These are phyloP conservation scores for Paracentrotus lividus DNA, from an alignment of 53 echinoderm and acorn worm species.

Conservation along the genomic window DNA sequence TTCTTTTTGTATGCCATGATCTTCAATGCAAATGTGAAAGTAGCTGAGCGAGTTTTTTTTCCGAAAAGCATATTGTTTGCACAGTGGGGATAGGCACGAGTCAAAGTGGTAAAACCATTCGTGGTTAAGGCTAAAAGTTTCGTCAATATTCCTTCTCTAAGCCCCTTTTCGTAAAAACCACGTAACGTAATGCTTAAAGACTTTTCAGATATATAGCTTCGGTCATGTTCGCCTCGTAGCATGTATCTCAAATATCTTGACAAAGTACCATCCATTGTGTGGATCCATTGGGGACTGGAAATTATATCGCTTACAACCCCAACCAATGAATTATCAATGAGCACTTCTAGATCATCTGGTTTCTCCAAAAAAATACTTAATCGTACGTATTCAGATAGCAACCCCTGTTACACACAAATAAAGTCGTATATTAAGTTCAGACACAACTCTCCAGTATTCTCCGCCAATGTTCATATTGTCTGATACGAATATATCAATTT, in stretches of 20 bases:
- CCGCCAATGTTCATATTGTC: not conserved
- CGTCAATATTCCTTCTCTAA: not conserved
- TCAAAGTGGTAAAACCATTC: not conserved
- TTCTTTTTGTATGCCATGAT: not conserved
- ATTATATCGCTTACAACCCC: not conserved
- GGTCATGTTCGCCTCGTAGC: not conserved
- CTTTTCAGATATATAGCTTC: not conserved
- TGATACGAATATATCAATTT: too few relatives aligned
- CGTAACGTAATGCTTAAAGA: not conserved
- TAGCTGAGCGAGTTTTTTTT: not conserved
- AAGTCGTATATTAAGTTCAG: not conserved
- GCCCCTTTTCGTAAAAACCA: not conserved
- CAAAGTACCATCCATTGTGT: not conserved
- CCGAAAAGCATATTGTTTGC: too few relatives aligned
- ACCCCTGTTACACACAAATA: not conserved
- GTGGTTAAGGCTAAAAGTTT: not conserved
- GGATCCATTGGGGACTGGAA: not conserved
- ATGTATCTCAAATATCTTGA: not conserved
- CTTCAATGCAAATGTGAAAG: not conserved
- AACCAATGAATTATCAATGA: conserved; percentile 16
- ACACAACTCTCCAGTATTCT: too few relatives aligned
- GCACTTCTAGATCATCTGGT: not conserved
- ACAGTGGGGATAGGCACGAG: not conserved
- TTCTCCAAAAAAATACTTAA: not conserved
- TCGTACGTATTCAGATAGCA: not conserved